Base-by-base conservation (phyloP, 2,888 invertebrate species). In the Athrips mouffetella region DNA sequence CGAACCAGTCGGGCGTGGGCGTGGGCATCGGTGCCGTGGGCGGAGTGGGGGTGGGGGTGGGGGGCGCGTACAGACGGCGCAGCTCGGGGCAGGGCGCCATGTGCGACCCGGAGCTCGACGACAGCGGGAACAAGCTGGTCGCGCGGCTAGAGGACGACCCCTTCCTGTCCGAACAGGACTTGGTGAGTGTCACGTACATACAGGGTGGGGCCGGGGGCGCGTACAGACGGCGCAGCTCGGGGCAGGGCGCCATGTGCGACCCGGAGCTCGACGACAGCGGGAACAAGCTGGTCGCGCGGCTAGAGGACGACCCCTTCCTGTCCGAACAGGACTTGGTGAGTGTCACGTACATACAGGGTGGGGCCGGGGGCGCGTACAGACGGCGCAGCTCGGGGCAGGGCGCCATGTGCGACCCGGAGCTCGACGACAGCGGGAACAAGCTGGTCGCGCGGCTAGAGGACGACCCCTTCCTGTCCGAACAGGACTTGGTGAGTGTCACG, bases 231-330 rank as follows among this genome's bases (percentile, higher is more conserved):
- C 83, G 87, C 54, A 84, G 85, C 59, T 85, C 85, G 0, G 85
- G 84, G 0, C 82, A 83, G 70, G 84, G 82, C 21, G 71, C 81
- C 2, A n/a, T 87, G 18, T 83, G 84, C 58, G 86, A 87, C 67
- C 84, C 84, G 0, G 87, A 89, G 64, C 75, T 89, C 16, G 89
- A 89, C 62, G 88, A 88, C 64, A 85, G 84, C 58, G 89, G 88
- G 6, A 89, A 88, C 73, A 89, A 88, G 60, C 80, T 89, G 44
- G 88, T 89, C 45, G 89, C 89, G 1, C 53, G 89, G 27, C 73
- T 89, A 0, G 89, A 89, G 53, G 89, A 89, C 65, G 89, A 89
- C 59, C 89, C 89, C 40, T 89, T 89, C 68, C 88, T 89, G 53
- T 89, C 89, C 0, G 89, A 89, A 57, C 89, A 89, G 65, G 89